Conservation (phyloP, 2,113 vertebrate genomes). For the Himantopus leucocephalus region DNA sequence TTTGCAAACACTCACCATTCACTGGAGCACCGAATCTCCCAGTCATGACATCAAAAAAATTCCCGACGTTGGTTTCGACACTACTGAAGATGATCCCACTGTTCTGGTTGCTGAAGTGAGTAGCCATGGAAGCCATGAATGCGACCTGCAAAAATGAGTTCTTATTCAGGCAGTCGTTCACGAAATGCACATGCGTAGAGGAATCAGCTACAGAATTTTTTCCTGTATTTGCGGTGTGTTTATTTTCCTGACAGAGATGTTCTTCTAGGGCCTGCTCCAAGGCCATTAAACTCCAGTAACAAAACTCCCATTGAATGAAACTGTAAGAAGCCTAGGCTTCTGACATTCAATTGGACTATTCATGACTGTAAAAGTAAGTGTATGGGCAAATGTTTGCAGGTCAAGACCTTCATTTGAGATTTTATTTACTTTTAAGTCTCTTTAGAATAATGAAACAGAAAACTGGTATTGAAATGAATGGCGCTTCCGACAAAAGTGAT, state of each 20-base stretch:
- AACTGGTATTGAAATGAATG: background rate
- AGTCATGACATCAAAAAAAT: constrained; percentile 86
- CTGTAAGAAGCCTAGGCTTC: background rate
- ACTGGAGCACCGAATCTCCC: constrained; percentile 83
- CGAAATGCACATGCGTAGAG: background rate
- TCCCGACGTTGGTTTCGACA: constrained; percentile 82
- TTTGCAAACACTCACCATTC: constrained; percentile 71
- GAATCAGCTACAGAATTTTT: background rate
- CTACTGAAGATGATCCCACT: constrained; percentile 86
- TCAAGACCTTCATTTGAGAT: background rate
- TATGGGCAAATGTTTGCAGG: background rate
- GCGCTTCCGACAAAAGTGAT: background rate
- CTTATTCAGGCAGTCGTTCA: background rate
- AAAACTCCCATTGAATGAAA: constrained; percentile 43
- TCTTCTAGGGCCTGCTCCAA: constrained; percentile 54
- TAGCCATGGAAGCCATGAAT: constrained; percentile 85
- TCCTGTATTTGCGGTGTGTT: background rate
- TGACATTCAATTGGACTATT: constrained; percentile 49
- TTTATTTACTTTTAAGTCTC: constrained; percentile 3
- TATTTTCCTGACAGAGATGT: constrained; percentile 47
- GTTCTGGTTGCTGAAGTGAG: constrained; percentile 85
- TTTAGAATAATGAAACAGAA: background rate
- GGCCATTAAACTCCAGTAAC: constrained; percentile 25
- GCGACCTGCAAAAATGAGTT: constrained; percentile 72
- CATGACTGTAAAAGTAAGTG: background rate